Base-by-base conservation (phyloP, 2,113 vertebrate species). In the Lagopus leucura region DNA sequence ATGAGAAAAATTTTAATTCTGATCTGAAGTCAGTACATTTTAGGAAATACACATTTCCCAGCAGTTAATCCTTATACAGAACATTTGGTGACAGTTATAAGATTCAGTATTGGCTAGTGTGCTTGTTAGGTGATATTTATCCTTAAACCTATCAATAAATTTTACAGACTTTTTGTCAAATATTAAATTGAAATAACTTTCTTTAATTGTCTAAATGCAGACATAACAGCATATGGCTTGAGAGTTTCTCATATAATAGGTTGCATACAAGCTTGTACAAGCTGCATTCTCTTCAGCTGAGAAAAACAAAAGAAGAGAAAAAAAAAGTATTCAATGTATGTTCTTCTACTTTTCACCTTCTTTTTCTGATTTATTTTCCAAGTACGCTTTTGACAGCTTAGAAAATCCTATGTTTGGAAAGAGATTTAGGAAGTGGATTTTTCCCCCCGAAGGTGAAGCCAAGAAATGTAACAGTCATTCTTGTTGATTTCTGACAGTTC, bases 381-480 rank as follows among this genome's bases (percentile, higher is more conserved):
- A 83, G 58, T 74, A 93, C 20, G 27, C 17, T 40, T 94, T 95
- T 76, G 86, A 89, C 71, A 93, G 79, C n/a, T 94, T 89, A 85
- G 34, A 93, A 93, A 82, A n/a, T 17, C 42, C 70, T 84, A 19
- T 60, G 28, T 91, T 96, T 94, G 69, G 43, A 94, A 73, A 95
- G 34, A 38, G 76, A 93, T 94, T 93, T 70, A 5, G 61, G 28
- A 82, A 42, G 64, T 89, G 22, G 54, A 82, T 88, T 95, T 75
- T 40, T 81, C 69, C 34, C 11, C 30, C 28, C 83, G 55, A 94
- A 95, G 61, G 58, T 74, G 81, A 95, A 43, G 64, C 72, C 88
- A 78, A 95, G 90, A 95, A 97, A 96, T 85, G n/a, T 54, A 94
- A 97, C 94, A 92, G 77, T 98, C 97, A 97, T 38, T 89, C 15